A percentile compares a stretch with the other conserved stretches of the same genome.
phyloP scores from a whole-genome alignment of 2,888 invertebrate species.

The Sphinx pinastri region DNA sequence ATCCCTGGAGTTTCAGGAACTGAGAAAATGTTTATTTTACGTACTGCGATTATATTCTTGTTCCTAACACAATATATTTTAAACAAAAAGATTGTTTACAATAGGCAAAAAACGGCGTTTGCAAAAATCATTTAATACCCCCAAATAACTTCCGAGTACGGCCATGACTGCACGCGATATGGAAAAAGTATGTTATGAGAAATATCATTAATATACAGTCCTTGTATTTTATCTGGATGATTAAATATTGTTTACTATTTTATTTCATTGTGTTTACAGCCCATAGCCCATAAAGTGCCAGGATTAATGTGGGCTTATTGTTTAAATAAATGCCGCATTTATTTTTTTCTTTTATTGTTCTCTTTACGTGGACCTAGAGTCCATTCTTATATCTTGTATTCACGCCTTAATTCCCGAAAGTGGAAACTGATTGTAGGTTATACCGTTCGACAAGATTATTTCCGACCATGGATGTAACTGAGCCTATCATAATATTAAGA shows the following conservation, averaged over 20 bases:
- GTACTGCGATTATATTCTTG: too few relatives aligned
- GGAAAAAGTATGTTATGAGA: conserved; percentile 15
- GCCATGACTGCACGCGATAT: conserved; percentile 19
- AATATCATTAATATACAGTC: conserved; percentile 18
- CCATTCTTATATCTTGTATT: too few relatives aligned
- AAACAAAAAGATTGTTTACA: not conserved
- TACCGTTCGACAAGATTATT: too few relatives aligned
- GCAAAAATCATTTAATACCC: not conserved
- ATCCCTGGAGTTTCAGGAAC: too few relatives aligned
- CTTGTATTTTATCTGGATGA: conserved; percentile 7
- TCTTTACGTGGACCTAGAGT: too few relatives aligned
- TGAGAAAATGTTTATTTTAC: too few relatives aligned
- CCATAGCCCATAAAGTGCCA: not conserved
- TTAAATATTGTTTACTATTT: conserved; percentile 15
- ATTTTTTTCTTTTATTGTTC: not conserved
- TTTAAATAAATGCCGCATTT: not conserved
- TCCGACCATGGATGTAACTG: too few relatives aligned
- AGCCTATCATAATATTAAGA: too few relatives aligned
- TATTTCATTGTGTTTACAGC: not conserved
- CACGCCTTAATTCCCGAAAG: too few relatives aligned
- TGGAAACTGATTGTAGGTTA: too few relatives aligned
- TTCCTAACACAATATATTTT: too few relatives aligned
- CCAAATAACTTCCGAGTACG: not conserved
- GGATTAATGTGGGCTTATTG: not conserved
- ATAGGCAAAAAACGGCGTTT: not conserved